phyloP scores from a whole-genome alignment of 2,888 invertebrate species.

The Pandemis heparana region DNA sequence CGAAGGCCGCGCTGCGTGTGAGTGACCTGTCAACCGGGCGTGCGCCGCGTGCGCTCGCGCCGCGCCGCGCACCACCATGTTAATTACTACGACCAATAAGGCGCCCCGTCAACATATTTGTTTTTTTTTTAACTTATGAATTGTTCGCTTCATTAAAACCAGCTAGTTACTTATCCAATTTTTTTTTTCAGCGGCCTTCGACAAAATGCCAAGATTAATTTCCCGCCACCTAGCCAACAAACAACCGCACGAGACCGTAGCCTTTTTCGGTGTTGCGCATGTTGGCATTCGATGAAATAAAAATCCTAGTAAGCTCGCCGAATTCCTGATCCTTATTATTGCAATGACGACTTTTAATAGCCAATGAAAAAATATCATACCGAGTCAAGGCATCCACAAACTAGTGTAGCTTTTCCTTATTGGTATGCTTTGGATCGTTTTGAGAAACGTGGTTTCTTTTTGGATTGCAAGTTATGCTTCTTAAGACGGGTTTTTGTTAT shows the following conservation, averaged over 20 bases:
- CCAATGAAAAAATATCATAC: slow-evolving; percentile 65
- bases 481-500: not conserved
- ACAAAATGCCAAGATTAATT: slow-evolving; percentile 77
- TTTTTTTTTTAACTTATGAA: slow-evolving; percentile 74
- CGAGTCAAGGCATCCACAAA: slow-evolving; percentile 63
- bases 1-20: slow-evolving; percentile 75
- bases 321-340: slow-evolving; percentile 78
- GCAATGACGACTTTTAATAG: slow-evolving; percentile 75
- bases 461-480: not conserved
- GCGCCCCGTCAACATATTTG: slow-evolving; percentile 75
- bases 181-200: slow-evolving; percentile 71
- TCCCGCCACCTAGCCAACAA: slow-evolving; percentile 70
- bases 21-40: slow-evolving; percentile 70
- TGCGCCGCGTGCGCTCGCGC: slow-evolving; percentile 62
- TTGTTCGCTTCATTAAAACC: slow-evolving; percentile 69
- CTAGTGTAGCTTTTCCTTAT: slow-evolving; percentile 57
- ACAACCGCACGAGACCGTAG: slow-evolving; percentile 66
- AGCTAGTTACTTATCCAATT: slow-evolving; percentile 54
- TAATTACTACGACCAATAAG: slow-evolving; percentile 82
- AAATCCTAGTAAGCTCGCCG: slow-evolving; percentile 73
- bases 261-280: slow-evolving; percentile 77
- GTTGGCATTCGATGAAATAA: slow-evolving; percentile 73
- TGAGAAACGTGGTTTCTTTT: not conserved
- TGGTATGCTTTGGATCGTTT: slow-evolving; percentile 22
- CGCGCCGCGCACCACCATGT: slow-evolving; percentile 69